phyloP scores from a whole-genome alignment of 1,140 invertebrate genomes.

The Yoshiicerus persimilis region DNA sequence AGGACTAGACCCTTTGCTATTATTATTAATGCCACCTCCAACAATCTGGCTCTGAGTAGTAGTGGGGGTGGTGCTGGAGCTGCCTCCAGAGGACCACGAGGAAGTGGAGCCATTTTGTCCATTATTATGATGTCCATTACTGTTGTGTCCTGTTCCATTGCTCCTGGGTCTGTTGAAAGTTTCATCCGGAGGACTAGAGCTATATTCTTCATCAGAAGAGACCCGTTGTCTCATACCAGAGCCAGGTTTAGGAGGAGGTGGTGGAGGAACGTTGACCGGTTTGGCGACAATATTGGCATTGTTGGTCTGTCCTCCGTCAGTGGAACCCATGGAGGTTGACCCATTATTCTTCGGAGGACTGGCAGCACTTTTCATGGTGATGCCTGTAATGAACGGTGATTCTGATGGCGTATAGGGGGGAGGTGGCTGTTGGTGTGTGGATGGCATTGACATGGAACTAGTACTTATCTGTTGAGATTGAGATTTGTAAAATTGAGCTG shows the following conservation, averaged over 20 bases:
- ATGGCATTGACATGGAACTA: not conserved
- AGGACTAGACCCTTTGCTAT: constrained; percentile 45
- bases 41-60: constrained; percentile 36
- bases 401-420: not conserved
- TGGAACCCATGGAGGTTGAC: not conserved
- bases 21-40: not conserved
- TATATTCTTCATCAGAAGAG: constrained; percentile 25
- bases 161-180: not conserved
- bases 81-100: constrained; percentile 25
- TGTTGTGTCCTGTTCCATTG: constrained; percentile 4
- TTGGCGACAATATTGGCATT: constrained; percentile 15
- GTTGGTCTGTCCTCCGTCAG: not conserved
- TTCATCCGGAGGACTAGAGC: not conserved
- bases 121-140: not conserved
- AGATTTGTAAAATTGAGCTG: constrained; percentile 14
- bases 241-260: constrained; percentile 45
- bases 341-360: not conserved
- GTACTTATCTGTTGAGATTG: not conserved
- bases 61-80: constrained; percentile 43
- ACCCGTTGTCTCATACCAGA: constrained; percentile 19
- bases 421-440: not conserved
- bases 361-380: not conserved
- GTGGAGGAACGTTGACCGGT: constrained; percentile 39
- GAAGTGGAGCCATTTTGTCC: not conserved
- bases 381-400: not conserved